Base-by-base conservation (phyloP, 2,797 vertebrate genomes). In the Mus caroli region DNA sequence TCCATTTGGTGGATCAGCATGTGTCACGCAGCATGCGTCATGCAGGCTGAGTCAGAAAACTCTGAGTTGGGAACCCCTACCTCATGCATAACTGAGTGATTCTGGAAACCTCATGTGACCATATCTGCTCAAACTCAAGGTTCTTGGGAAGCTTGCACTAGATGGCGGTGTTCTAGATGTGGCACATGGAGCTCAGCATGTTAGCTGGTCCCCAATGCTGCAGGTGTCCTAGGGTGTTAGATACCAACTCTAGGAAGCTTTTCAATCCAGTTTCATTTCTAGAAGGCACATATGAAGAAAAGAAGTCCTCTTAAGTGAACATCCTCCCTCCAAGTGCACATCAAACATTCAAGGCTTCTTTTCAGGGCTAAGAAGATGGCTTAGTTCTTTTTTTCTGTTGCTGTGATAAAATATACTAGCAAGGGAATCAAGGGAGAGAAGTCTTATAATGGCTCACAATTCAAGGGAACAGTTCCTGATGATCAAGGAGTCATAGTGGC, bases 241-340 rank as follows among this genome's bases (percentile, higher is more conserved):
- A 34, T 64, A 11, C 20, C 73, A 20, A 60, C 37, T 92, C 37
- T 24, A 46, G 12, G 7, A 50, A 76, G n/a, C 17, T 11, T 84
- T 89, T 86, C n/a, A 80, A 28, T 37, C 10, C 69, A 34, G 22
- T 71, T 92, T 92, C 86, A 26, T 56, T 92, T 46, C 34, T 17
- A 11, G 50, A 46, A 87, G 43, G 75, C 50, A 87, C 52, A 75
- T n/a, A 60, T 43, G 40, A 96, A 93, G 73, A 87, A 79, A 96
- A 85, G 24, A 17, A 2, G 17, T 76, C 12, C 13, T 60, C 4
- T 96, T 92, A 64, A n/a, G 28, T 58, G 12, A 24, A 79, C 14
- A 86, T 3, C 19, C 12, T 6, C 28, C 34, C 26, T 58, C 43
- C 26, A 78, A 79, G 43, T 78, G 22, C 67, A 80, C 62, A 83